phyloP scores from a whole-genome alignment of 2,797 vertebrate species.

The Anniella stebbinsi region DNA sequence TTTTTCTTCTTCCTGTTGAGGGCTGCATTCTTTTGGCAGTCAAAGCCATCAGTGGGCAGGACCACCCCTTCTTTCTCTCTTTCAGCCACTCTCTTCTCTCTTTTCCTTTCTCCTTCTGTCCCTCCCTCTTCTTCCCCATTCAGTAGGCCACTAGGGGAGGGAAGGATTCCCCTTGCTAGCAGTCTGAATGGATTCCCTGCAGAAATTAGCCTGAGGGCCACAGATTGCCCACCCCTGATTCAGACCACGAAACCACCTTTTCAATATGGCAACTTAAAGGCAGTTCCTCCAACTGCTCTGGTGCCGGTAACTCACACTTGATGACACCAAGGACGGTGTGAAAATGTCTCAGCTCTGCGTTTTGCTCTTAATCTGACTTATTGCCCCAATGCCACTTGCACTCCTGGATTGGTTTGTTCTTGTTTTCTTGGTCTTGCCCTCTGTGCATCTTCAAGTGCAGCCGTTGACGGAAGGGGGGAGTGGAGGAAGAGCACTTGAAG shows the following conservation, averaged over 20 bases:
- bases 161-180: no score
- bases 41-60: no score
- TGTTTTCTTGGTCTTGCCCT: neutral
- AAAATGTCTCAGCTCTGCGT: neutral
- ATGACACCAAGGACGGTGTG: no score
- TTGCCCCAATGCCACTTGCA: neutral
- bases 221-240: neutral
- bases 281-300: neutral
- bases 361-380: neutral
- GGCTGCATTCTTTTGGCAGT: no score
- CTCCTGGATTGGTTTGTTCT: neutral
- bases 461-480: neutral
- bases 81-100: neutral
- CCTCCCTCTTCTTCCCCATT: neutral
- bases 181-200: no score
- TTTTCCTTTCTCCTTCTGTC: neutral
- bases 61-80: neutral
- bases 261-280: neutral
- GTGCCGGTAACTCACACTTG: neutral
- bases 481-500: neutral
- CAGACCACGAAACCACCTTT: neutral
- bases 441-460: neutral
- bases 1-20: neutral
- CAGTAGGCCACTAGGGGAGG: neutral
- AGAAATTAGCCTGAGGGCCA: neutral